These are phyloP conservation scores for Alloplasta piceator DNA, from an alignment of 2,888 invertebrate genomes.

Conservation along the genomic window DNA sequence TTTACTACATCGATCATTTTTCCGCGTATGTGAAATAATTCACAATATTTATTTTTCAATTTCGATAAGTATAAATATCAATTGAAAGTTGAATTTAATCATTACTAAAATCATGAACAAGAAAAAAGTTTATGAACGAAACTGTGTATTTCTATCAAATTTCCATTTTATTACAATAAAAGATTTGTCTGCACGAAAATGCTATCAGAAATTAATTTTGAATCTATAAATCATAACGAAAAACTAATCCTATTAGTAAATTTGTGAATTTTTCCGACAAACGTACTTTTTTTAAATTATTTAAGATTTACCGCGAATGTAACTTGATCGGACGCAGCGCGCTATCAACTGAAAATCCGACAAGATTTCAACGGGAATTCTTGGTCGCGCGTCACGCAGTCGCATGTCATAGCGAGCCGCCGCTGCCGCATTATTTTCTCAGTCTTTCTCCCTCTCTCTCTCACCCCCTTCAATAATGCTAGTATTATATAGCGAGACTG, in stretches of 20 bases:
- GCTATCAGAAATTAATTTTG: neutral
- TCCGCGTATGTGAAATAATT: no score
- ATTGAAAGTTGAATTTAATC: no score
- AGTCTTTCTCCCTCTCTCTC: neutral
- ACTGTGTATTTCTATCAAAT: no score
- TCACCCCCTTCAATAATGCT: neutral
- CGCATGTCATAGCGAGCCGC: conserved; percentile 18
- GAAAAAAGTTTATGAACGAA: no score
- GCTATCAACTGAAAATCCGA: conserved; percentile 53
- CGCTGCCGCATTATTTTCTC: conserved; percentile 40
- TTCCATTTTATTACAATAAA: no score
- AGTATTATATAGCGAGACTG: no score
- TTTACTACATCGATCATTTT: no score
- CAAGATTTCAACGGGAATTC: conserved; percentile 27
- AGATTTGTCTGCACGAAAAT: no score
- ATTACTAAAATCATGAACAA: no score
- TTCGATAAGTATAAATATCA: no score
- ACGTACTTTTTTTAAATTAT: neutral
- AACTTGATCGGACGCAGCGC: conserved; percentile 57
- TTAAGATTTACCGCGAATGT: conserved; percentile 1
- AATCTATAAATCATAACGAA: neutral
- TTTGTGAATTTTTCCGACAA: no score
- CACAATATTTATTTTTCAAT: no score
- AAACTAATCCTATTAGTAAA: neutral
- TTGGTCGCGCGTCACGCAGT: conserved; percentile 31